A percentile compares a stretch with the other conserved stretches of the same genome.
These are phyloP conservation scores for Mormoops blainvillei DNA, from an alignment of 2,113 vertebrate species.

Conservation along the genomic window DNA sequence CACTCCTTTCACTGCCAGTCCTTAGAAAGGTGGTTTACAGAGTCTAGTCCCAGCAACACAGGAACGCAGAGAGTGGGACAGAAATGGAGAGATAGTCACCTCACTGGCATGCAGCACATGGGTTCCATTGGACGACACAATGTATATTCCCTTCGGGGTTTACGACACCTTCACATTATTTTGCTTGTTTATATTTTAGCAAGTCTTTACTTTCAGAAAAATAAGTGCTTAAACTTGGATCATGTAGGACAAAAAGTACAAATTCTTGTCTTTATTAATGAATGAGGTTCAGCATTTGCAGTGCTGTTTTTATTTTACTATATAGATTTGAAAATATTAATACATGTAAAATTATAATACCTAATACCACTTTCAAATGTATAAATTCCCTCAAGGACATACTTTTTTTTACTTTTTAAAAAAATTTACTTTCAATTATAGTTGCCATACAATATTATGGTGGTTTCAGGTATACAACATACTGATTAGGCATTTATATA, in stretches of 20 bases:
- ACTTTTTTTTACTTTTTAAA: background rate
- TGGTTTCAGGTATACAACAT: background rate
- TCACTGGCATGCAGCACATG: background rate
- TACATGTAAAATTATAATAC: background rate
- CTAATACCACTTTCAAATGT: background rate
- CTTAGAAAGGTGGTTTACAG: background rate
- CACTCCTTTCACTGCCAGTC: background rate
- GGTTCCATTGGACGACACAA: background rate
- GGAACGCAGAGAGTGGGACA: background rate
- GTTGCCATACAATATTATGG: background rate
- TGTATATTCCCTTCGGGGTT: background rate
- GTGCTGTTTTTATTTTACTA: background rate
- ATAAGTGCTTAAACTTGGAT: background rate
- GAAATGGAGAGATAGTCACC: background rate
- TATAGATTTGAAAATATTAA: background rate
- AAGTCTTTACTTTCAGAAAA: constrained; percentile 1
- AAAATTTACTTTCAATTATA: background rate
- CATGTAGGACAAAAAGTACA: background rate
- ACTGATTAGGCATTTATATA: background rate
- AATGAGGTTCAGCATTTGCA: background rate
- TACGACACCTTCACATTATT: background rate
- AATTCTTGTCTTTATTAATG: background rate
- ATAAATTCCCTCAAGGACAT: background rate
- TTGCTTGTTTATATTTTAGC: background rate
- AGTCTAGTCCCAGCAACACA: background rate